These are phyloP conservation scores for Bathynomus jamesi DNA, from an alignment of 1,140 invertebrate genomes.

Conservation along the genomic window DNA sequence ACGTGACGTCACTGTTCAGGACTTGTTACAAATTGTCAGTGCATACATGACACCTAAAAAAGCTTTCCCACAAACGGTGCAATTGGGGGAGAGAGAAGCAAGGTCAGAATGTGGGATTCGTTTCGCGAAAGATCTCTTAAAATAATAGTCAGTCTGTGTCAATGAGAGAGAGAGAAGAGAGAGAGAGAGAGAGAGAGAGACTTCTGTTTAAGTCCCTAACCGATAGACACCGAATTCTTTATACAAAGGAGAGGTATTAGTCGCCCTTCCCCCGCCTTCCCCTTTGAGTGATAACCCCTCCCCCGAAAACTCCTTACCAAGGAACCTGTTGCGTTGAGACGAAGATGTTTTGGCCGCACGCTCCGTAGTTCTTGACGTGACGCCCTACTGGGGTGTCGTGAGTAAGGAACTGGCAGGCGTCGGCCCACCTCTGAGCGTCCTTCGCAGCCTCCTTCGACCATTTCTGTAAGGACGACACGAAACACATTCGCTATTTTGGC, in stretches of 20 bases:
- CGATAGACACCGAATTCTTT: not conserved
- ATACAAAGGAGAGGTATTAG: not conserved
- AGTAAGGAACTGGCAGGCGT: constrained; percentile 57
- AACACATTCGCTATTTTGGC: too few species aligned
- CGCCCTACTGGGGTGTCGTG: constrained; percentile 62
- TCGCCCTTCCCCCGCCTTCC: not conserved
- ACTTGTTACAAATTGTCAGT: too few species aligned
- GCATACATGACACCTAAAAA: too few species aligned
- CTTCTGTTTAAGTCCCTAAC: too few species aligned
- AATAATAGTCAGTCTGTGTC: too few species aligned
- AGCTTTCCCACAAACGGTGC: too few species aligned
- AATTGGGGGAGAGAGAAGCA: too few species aligned
- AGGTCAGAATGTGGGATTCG: too few species aligned
- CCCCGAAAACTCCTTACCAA: constrained; percentile 53
- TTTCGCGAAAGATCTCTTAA: too few species aligned
- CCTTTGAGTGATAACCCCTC: not conserved
- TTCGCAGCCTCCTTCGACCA: constrained; percentile 61
- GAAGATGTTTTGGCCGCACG: constrained; percentile 75
- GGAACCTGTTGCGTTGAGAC: constrained; percentile 67
- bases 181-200: not conserved
- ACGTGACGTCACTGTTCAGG: too few species aligned
- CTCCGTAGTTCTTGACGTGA: constrained; percentile 57
- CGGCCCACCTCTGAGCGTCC: constrained; percentile 64
- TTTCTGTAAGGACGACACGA: too few species aligned
- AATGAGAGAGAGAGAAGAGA: not conserved